Base-by-base conservation (phyloP, 2,113 vertebrate species). In the Geothlypis trichas region DNA sequence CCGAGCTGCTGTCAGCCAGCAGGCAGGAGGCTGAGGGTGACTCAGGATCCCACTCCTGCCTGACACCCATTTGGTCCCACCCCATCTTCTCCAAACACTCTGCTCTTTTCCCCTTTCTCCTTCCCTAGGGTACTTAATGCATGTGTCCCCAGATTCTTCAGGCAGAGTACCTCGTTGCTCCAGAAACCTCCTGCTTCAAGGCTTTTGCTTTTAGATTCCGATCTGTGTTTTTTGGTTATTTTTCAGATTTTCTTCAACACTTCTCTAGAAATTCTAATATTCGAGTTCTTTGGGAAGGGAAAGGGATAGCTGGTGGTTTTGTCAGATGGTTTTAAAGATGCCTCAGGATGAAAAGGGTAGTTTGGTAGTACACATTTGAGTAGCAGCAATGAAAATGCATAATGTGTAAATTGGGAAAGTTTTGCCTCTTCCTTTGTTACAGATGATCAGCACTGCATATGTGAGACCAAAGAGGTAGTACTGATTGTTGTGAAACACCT, bases 361-460 rank as follows among this genome's bases (percentile, higher is more conserved):
- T 75, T 82, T 84, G 58, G 49, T 78, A 55, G 76, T 12, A 39
- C 76, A 90, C 42, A 82, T 31, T 10, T 54, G 84, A 95, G 58
- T 65, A 84, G 80, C 78, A 81, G 81, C 88, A 66, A 87, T 79
- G 93, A 88, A 81, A 96, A 68, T 93, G 37, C 73, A 95, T 95
- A 87, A 90, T 94, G 88, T 97, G 95, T 95, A 95, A 97, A 97
- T 31, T 95, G 92, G 96, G 94, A 96, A 98, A 98, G 97, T 97
- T 98, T 92, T 92, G 54, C 35, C 31, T 88, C 83, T 95, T 95
- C 88, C 49, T 96, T 91, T 92, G 11, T 91, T 87, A 76, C 67
- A 83, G 77, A 78, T 79, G 82, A 90, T 86, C 68, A 72, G 69
- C 46, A 57, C 63, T 74, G 61, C 57, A 84, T 74, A 62, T 73